Evolutionary conservation across 2,113 vertebrate species (phyloP).

Genomic region (Trichechus manatus): DNA sequence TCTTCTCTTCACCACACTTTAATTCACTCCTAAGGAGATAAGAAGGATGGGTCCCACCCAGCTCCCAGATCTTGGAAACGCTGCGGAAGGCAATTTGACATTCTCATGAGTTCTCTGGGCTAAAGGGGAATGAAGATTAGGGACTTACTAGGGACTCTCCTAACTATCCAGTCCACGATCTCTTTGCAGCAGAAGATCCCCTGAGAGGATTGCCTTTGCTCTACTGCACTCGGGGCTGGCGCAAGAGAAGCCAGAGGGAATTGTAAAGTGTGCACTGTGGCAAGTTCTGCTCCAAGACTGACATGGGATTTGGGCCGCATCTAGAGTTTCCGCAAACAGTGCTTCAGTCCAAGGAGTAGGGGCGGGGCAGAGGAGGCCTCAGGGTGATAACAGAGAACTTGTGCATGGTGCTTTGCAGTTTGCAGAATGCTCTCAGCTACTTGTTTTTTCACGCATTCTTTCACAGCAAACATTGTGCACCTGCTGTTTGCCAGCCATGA

Average conservation of each 20-base stretch:
- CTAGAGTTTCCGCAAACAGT: not conserved
- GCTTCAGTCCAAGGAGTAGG: not conserved
- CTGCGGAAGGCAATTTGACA: not conserved
- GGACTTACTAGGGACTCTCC: not conserved
- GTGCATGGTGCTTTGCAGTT: rapidly evolving
- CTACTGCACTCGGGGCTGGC: not conserved
- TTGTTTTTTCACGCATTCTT: rapidly evolving
- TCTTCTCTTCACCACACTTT: not conserved
- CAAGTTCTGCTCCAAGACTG: not conserved
- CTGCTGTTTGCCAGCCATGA: not conserved
- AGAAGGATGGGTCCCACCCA: not conserved
- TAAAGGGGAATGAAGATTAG: not conserved
- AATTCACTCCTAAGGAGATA: not conserved
- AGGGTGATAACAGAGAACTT: rapidly evolving
- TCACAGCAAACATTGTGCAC: not conserved
- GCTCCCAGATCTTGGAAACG: not conserved
- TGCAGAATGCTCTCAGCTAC: not conserved
- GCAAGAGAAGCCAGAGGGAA: not conserved
- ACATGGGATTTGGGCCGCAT: not conserved
- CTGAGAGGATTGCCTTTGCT: not conserved
- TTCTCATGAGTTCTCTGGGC: not conserved
- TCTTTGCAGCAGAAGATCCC: not conserved
- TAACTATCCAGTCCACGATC: not conserved
- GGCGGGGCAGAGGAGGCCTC: rapidly evolving
- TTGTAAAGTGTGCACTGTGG: rapidly evolving